phyloP scores from a whole-genome alignment of 2,888 invertebrate species.

The Subacronicta megacephala region DNA sequence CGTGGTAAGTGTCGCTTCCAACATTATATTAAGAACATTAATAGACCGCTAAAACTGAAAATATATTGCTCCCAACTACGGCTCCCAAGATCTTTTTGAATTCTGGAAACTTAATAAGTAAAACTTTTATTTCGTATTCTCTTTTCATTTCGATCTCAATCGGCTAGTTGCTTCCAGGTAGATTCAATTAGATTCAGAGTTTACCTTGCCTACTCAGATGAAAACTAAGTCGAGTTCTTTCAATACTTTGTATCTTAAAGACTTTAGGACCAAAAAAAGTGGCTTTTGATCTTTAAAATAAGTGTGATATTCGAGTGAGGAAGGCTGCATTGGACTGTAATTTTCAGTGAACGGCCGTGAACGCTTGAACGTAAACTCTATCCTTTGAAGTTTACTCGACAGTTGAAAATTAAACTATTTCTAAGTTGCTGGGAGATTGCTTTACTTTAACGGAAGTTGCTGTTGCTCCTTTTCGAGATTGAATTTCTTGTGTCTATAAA shows the following conservation, averaged over 20 bases:
- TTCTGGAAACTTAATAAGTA: conserved; percentile 22
- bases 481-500: conserved; percentile 9
- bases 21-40: conserved; percentile 27
- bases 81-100: conserved; percentile 22
- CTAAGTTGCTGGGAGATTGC: conserved; percentile 41
- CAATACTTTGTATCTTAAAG: conserved; percentile 28
- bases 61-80: conserved; percentile 32
- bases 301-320: conserved; percentile 36
- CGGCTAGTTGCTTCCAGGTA: conserved; percentile 25
- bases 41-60: conserved; percentile 23
- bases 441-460: conserved; percentile 29
- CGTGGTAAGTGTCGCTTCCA: conserved; percentile 5
- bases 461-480: conserved; percentile 19
- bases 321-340: conserved; percentile 34
- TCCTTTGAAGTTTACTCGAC: conserved; percentile 55
- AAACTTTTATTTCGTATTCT: conserved; percentile 23
- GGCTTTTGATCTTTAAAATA: conserved; percentile 19
- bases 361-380: conserved; percentile 51
- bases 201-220: conserved; percentile 27
- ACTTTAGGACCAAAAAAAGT: conserved; percentile 2
- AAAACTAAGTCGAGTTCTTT: conserved; percentile 38
- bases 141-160: conserved; percentile 12
- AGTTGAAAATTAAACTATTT: conserved; percentile 54
- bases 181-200: conserved; percentile 55
- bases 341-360: conserved; percentile 47